These are phyloP conservation scores for Alitta virens DNA, from an alignment of 2,888 invertebrate genomes.

Conservation along the genomic window DNA sequence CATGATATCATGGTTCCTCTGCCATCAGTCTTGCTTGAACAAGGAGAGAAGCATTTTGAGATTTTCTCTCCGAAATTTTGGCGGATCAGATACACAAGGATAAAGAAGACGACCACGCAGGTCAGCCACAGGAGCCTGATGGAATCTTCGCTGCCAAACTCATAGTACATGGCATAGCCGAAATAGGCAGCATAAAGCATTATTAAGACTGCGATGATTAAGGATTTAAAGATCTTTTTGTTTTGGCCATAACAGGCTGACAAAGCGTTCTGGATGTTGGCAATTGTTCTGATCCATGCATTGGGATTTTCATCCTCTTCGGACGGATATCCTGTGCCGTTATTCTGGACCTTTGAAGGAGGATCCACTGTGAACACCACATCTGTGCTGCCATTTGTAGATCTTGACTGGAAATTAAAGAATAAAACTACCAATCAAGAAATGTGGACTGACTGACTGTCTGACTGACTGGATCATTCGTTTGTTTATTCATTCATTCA, in stretches of 20 bases:
- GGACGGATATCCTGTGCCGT: no score
- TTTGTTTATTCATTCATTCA: no score
- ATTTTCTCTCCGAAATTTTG: not conserved
- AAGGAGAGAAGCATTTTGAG: not conserved
- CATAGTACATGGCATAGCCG: conserved; percentile 38
- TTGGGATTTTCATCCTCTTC: no score
- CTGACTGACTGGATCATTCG: no score
- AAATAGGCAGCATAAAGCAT: conserved; percentile 40
- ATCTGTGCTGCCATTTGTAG: no score
- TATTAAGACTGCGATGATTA: not conserved
- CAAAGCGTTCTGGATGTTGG: no score
- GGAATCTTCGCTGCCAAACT: conserved; percentile 15
- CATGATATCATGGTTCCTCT: not conserved
- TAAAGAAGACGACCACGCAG: not conserved
- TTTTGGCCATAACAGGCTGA: not conserved
- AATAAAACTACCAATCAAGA: no score
- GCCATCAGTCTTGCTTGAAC: not conserved
- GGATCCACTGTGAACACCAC: no score
- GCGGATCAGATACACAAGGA: not conserved
- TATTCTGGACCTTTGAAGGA: no score
- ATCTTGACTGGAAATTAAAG: no score
- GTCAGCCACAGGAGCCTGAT: not conserved
- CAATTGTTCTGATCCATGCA: no score
- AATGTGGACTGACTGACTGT: no score
- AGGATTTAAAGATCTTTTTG: not conserved